phyloP scores from a whole-genome alignment of 2,797 vertebrate genomes.

The Coracias cyanogaster region DNA sequence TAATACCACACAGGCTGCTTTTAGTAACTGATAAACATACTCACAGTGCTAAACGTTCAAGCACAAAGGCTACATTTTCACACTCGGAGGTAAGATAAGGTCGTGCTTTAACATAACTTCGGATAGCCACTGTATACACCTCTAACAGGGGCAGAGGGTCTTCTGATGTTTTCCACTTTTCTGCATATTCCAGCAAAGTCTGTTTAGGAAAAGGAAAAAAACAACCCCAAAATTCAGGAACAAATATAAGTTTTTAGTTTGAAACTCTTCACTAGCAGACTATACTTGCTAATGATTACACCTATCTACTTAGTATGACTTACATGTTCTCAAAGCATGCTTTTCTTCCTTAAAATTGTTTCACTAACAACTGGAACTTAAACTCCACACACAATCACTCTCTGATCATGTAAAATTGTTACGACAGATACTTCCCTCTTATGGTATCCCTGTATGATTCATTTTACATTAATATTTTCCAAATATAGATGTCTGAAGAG shows the following conservation, averaged over 20 bases:
- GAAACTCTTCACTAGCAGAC: not conserved
- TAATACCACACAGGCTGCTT: not conserved
- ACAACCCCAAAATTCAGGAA: slow-evolving; percentile 6
- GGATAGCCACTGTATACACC: slow-evolving; percentile 90
- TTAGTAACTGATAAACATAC: slow-evolving; percentile 74
- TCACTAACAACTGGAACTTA: not conserved
- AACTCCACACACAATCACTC: not conserved
- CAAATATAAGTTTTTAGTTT: not conserved
- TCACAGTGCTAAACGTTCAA: slow-evolving; percentile 95
- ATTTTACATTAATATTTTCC: not conserved
- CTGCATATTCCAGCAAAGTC: slow-evolving; percentile 92
- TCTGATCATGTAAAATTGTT: not conserved
- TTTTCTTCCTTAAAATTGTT: not conserved
- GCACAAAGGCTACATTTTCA: slow-evolving; percentile 91
- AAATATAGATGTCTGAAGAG: not conserved
- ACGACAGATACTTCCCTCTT: not conserved
- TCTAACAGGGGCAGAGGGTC: slow-evolving; percentile 91
- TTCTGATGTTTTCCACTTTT: slow-evolving; percentile 90
- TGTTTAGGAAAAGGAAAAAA: slow-evolving; percentile 57
- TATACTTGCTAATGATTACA: not conserved
- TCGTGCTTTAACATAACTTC: slow-evolving; percentile 89
- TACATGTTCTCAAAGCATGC: not conserved
- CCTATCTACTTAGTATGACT: not conserved
- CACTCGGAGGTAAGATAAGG: slow-evolving; percentile 89
- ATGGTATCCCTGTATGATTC: not conserved